Conservation (phyloP, 53 echinoderm and acorn worm species). For the Henricia sp. region DNA sequence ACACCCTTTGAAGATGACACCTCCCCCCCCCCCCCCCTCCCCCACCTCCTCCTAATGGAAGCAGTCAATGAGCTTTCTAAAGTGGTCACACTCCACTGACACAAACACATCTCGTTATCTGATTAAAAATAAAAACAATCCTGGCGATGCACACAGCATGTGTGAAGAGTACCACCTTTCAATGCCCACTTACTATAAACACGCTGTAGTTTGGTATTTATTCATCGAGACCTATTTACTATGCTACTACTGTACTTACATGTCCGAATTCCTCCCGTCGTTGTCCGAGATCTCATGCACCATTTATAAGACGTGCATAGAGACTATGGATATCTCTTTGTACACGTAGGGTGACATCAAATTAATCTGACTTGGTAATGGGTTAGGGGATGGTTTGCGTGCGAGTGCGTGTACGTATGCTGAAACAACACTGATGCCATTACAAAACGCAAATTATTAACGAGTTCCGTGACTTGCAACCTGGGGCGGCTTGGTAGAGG, state of each 20-base stretch:
- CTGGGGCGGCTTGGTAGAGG: slow-evolving; percentile 5
- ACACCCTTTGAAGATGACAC: too few relatives aligned
- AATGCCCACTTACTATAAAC: background rate
- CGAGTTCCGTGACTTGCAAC: slow-evolving; percentile 2
- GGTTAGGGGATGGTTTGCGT: slow-evolving; percentile 15
- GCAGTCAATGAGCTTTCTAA: too few relatives aligned
- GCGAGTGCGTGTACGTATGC: background rate
- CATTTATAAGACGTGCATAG: background rate
- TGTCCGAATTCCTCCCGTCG: too few relatives aligned
- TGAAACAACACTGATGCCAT: background rate
- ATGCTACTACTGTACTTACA: too few relatives aligned
- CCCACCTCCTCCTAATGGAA: background rate
- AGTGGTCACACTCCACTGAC: too few relatives aligned
- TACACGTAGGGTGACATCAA: slow-evolving; percentile 35
- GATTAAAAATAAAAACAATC: background rate
- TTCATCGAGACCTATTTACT: too few relatives aligned
- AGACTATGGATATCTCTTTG: background rate
- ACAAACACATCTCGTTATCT: too few relatives aligned
- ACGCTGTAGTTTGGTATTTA: too few relatives aligned
- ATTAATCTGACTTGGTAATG: slow-evolving; percentile 55
- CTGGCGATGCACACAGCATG: background rate
- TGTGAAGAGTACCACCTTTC: background rate
- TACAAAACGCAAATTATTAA: slow-evolving; percentile 42
- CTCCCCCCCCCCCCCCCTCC: background rate
- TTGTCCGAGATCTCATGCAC: background rate